phyloP scores from a whole-genome alignment of 2,797 vertebrate species.

The Aphelocoma californica region DNA sequence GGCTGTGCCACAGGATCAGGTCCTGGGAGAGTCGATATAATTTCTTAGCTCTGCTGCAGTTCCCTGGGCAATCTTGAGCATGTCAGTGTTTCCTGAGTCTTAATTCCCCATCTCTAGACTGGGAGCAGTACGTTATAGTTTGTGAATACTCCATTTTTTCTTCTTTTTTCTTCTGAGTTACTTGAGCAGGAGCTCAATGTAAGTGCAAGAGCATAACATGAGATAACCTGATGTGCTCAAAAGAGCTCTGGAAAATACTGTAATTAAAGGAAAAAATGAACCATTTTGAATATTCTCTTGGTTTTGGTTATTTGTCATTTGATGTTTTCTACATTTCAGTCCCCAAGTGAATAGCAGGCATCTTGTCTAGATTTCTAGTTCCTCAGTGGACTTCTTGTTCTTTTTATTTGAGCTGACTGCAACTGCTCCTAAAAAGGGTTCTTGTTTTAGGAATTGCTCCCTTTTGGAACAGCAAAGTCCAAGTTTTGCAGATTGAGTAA shows the following conservation, averaged over 20 bases:
- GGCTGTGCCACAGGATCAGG: rapidly evolving
- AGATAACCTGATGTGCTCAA: not conserved
- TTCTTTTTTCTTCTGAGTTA: not conserved
- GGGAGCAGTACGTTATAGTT: not conserved
- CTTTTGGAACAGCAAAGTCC: not conserved
- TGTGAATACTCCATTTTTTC: not conserved
- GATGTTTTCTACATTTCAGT: not conserved
- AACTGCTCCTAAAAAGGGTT: not conserved
- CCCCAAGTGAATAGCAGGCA: not conserved
- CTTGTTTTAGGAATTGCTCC: not conserved
- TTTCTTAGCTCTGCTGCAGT: not conserved
- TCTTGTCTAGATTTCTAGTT: not conserved
- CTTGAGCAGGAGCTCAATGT: not conserved
- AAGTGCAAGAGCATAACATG: not conserved
- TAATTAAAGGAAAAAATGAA: not conserved
- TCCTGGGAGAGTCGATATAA: not conserved
- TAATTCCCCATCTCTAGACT: not conserved
- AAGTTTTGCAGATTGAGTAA: not conserved
- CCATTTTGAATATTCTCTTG: not conserved
- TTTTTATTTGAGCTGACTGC: not conserved
- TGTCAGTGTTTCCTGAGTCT: not conserved
- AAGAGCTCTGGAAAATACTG: not conserved
- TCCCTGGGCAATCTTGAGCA: not conserved
- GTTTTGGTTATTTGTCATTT: not conserved
- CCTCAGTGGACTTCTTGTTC: not conserved